phyloP scores from a whole-genome alignment of 2,888 invertebrate genomes.

The Mongoloraphidia duomilia region DNA sequence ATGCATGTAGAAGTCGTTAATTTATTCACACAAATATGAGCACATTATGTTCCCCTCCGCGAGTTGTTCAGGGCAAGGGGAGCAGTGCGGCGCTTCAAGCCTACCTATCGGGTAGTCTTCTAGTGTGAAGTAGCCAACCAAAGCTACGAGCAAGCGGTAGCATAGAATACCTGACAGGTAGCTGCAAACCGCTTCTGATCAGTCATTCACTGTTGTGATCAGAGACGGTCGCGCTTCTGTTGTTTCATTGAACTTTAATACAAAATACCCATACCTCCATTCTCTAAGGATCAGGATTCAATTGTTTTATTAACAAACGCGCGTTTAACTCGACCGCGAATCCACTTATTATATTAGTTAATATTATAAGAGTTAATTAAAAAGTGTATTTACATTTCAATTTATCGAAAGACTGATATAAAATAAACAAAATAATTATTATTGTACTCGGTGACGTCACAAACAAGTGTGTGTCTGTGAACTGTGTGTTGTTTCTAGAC shows the following conservation, averaged over 20 bases:
- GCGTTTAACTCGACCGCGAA: not conserved
- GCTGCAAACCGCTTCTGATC: conserved; percentile 23
- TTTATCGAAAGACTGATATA: no score
- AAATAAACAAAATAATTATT: no score
- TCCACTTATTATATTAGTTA: not conserved
- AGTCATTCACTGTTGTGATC: conserved; percentile 33
- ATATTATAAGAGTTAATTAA: no score
- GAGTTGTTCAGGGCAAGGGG: conserved; percentile 1
- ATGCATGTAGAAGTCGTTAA: no score
- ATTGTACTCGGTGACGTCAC: no score
- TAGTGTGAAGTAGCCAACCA: conserved; percentile 30
- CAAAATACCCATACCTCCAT: no score
- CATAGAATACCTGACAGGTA: conserved; percentile 29
- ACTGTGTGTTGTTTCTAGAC: no score
- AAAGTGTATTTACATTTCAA: no score
- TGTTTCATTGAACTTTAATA: not conserved
- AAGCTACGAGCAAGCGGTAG: conserved; percentile 23
- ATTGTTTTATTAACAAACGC: not conserved
- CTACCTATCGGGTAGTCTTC: conserved; percentile 26
- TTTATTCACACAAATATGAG: not conserved
- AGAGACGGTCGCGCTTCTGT: conserved; percentile 29
- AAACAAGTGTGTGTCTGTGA: no score
- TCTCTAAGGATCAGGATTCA: no score
- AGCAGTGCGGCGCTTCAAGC: conserved; percentile 20
- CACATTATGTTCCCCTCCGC: conserved; percentile 1